Conservation (phyloP, 2,113 vertebrate genomes). For the Salvelinus sp. region DNA sequence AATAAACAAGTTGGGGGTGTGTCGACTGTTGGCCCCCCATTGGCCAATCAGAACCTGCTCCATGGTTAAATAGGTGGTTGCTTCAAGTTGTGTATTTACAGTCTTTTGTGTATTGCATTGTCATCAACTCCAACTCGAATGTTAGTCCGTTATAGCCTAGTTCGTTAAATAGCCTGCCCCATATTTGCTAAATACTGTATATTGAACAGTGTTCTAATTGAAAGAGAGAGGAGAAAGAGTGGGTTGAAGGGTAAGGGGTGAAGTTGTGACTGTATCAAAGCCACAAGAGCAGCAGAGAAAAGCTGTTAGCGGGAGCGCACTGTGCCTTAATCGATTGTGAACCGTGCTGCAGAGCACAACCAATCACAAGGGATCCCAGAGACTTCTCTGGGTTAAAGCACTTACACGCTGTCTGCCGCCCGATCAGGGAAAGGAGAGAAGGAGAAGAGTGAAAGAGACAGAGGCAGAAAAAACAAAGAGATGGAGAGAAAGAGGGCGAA, state of each 20-base stretch:
- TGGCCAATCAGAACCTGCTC: too few species aligned
- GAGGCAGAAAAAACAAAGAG: constrained; percentile 40
- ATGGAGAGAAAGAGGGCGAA: constrained; percentile 25
- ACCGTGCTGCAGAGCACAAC: constrained; percentile 68
- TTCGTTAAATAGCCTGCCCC: too few species aligned
- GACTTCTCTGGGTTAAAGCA: constrained; percentile 70
- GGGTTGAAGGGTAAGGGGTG: constrained; percentile 53
- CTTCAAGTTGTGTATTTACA: too few species aligned
- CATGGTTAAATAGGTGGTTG: too few species aligned
- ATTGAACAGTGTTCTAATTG: neutral
- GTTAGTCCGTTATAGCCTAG: too few species aligned
- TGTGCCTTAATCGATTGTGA: constrained; percentile 79
- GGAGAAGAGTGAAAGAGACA: constrained; percentile 59
- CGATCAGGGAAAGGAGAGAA: constrained; percentile 61
- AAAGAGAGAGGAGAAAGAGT: constrained; percentile 31
- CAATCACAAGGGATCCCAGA: constrained; percentile 69
- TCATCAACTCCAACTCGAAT: too few species aligned
- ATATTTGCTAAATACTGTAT: neutral
- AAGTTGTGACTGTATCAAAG: constrained; percentile 69
- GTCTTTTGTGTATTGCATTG: too few species aligned
- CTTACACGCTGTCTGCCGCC: constrained; percentile 73
- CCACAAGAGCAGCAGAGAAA: constrained; percentile 70
- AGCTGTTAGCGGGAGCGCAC: constrained; percentile 75
- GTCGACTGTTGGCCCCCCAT: too few species aligned
- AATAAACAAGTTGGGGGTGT: too few species aligned